A percentile compares a stretch with the other conserved stretches of the same genome.
Conservation (phyloP, 1,140 invertebrate species). For the Camponotus floridanus region DNA sequence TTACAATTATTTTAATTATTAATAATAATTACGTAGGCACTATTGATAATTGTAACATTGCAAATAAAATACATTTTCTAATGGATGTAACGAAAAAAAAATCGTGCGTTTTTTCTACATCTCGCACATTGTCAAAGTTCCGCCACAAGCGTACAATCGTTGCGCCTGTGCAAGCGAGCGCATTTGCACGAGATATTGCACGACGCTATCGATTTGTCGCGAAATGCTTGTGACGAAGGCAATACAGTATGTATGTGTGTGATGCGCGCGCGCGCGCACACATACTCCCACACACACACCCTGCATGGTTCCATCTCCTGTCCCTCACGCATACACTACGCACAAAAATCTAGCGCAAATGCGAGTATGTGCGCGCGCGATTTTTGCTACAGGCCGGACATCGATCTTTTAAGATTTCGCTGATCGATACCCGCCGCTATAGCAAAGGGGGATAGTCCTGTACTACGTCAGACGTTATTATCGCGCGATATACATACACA, state of each 20-base stretch:
- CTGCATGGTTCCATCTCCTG: neutral
- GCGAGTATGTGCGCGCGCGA: neutral
- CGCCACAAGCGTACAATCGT: neutral
- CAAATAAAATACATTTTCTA: conserved; percentile 59
- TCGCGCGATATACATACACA: neutral
- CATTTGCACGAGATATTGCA: neutral
- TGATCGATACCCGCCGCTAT: conserved; percentile 12
- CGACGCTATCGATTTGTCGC: conserved; percentile 38
- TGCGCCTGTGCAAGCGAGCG: neutral
- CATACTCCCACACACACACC: no score
- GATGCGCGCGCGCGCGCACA: neutral
- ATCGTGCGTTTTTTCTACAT: neutral
- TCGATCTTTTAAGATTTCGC: conserved; percentile 38
- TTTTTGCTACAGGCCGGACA: neutral
- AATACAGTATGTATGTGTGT: neutral
- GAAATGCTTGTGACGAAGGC: neutral
- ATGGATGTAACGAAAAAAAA: conserved; percentile 33
- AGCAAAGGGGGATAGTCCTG: neutral
- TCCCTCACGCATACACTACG: neutral
- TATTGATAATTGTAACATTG: conserved; percentile 23
- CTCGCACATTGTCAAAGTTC: no score
- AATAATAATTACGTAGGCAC: conserved; percentile 3
- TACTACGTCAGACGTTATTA: conserved; percentile 23
- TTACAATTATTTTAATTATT: conserved; percentile 41
- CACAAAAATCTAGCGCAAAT: conserved; percentile 4